These are phyloP conservation scores for Scaptomyza flava DNA, from an alignment of 2,888 invertebrate species.

Conservation along the genomic window DNA sequence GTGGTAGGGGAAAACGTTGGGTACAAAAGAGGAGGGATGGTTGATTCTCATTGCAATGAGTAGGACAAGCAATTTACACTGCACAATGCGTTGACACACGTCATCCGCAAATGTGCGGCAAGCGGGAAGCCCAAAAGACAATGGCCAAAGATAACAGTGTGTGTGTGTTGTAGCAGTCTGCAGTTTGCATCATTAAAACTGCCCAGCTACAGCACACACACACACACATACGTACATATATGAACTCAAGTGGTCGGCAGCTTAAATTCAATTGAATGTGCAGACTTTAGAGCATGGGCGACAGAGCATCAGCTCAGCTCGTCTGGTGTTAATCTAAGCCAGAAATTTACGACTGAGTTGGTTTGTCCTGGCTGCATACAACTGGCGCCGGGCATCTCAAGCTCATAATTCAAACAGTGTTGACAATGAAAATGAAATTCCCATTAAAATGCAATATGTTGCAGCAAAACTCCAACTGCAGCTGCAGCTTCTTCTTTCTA, in stretches of 20 bases:
- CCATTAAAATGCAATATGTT: conserved; percentile 79
- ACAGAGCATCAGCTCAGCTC: conserved; percentile 28
- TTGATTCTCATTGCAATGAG: conserved; percentile 22
- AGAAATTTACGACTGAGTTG: conserved; percentile 63
- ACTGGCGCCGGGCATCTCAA: conserved; percentile 29
- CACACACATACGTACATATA: background rate
- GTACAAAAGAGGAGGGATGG: background rate
- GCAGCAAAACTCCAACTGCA: conserved; percentile 46
- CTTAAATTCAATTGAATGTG: conserved; percentile 64
- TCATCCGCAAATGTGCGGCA: conserved; percentile 76
- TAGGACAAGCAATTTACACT: conserved; percentile 71
- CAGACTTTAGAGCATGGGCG: conserved; percentile 24
- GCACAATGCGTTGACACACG: conserved; percentile 79
- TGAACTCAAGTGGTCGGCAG: conserved; percentile 27
- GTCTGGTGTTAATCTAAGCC: conserved; percentile 63
- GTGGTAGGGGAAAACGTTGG: background rate
- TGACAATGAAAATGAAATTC: conserved; percentile 77
- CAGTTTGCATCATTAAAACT: conserved; percentile 74
- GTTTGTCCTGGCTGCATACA: conserved; percentile 5
- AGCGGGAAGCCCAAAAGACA: conserved; percentile 54
- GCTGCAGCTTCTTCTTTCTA: background rate
- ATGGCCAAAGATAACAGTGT: conserved; percentile 44
- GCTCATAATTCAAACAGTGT: conserved; percentile 76
- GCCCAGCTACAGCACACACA: conserved; percentile 40
- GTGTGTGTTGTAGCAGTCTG: conserved; percentile 21